phyloP scores from a whole-genome alignment of 2,888 invertebrate genomes.

The Allophyes oxyacanthae region DNA sequence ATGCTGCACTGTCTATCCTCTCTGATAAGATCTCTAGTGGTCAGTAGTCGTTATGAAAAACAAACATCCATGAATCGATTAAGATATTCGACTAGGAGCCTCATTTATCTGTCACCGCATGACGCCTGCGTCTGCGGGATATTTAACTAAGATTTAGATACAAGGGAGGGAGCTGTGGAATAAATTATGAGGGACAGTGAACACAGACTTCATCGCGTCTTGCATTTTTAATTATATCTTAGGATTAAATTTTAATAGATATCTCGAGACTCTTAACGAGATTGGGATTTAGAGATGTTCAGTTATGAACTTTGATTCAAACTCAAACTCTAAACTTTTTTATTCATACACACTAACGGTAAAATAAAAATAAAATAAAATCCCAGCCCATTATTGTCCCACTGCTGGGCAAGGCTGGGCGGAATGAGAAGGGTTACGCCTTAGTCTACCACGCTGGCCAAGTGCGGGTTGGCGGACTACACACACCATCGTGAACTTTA shows the following conservation, averaged over 20 bases:
- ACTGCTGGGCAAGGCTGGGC: no score
- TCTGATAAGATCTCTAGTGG: neutral
- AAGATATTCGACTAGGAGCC: constrained; percentile 41
- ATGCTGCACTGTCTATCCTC: no score
- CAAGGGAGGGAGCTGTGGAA: constrained; percentile 21
- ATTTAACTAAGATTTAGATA: constrained; percentile 33
- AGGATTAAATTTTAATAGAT: constrained; percentile 2
- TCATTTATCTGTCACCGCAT: constrained; percentile 46
- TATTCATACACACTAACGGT: no score
- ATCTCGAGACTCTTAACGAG: constrained; percentile 2
- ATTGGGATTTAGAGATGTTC: neutral
- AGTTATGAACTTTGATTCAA: neutral
- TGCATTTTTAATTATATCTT: constrained; percentile 41
- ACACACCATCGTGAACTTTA: no score
- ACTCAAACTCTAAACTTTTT: no score
- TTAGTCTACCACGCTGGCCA: no score
- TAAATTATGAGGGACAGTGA: constrained; percentile 29
- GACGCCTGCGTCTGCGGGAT: constrained; percentile 29
- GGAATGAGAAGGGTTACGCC: no score
- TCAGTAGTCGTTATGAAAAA: constrained; percentile 12
- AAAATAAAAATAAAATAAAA: no score
- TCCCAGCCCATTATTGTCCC: no score
- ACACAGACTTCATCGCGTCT: constrained; percentile 15
- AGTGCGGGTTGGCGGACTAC: no score
- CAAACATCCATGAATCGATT: constrained; percentile 20